phyloP scores from a whole-genome alignment of 2,113 vertebrate species.

The Halcyon malimbica region DNA sequence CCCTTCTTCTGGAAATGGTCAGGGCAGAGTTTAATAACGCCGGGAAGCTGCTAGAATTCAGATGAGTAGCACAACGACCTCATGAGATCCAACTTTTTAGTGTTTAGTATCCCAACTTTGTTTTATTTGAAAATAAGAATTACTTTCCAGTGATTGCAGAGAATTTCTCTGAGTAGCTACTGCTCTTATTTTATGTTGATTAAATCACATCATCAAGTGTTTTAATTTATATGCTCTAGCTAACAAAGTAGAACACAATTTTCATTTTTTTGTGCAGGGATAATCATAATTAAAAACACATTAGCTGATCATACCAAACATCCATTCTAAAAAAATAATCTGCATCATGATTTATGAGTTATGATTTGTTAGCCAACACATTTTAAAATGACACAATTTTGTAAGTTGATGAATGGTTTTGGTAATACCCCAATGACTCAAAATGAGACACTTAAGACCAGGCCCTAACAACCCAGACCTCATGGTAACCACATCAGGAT shows the following conservation, averaged over 20 bases:
- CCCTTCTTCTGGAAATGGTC: neutral
- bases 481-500: neutral
- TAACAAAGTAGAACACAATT: slow-evolving; percentile 19
- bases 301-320: slow-evolving; percentile 12
- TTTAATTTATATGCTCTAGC: slow-evolving; percentile 17
- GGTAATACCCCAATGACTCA: fast-evolving
- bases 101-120: neutral
- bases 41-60: neutral
- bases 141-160: neutral
- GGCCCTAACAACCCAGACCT: neutral
- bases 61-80: neutral
- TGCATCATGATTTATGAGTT: neutral
- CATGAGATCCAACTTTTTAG: neutral
- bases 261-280: neutral
- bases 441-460: neutral
- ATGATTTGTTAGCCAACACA: neutral
- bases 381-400: neutral
- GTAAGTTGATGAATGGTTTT: neutral
- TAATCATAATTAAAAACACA: slow-evolving; percentile 55
- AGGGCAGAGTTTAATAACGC: neutral
- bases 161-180: neutral
- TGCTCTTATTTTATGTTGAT: neutral
- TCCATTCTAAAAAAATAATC: neutral
- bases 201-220: slow-evolving; percentile 4
- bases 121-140: neutral